A percentile compares a stretch with the other conserved stretches of the same genome.
Conservation (phyloP, 2,113 vertebrate species). For the Leucosticte australis region DNA sequence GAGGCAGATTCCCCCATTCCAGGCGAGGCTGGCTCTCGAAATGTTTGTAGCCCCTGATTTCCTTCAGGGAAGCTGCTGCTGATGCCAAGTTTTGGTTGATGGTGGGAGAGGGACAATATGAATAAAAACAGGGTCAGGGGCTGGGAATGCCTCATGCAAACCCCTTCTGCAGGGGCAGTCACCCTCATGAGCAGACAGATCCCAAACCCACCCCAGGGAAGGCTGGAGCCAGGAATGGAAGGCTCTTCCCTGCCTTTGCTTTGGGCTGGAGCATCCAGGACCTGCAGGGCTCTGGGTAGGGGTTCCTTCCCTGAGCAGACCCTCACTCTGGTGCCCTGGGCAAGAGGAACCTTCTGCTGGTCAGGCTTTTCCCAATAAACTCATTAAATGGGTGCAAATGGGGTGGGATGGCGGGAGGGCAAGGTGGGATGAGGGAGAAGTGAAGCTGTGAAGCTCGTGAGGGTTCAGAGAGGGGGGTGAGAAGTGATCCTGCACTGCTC, state of each 20-base stretch:
- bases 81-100: fast-evolving
- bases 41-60: neutral
- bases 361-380: neutral
- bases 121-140: fast-evolving
- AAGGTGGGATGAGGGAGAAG: neutral
- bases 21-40: neutral
- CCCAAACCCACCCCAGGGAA: neutral
- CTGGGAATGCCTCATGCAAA: fast-evolving
- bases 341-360: neutral
- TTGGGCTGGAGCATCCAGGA: neutral
- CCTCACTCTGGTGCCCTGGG: fast-evolving
- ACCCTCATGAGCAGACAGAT: neutral
- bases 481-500: neutral
- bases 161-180: neutral
- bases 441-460: neutral
- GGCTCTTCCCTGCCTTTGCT: neutral
- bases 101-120: neutral
- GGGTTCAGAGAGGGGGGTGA: fast-evolving
- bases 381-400: neutral
- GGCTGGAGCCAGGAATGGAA: neutral
- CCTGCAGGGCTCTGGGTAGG: fast-evolving
- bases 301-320: neutral
- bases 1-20: neutral
- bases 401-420: neutral
- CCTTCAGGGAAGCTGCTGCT: neutral